These are phyloP conservation scores for Narcine bancroftii DNA, from an alignment of 2,113 vertebrate species.

Conservation along the genomic window DNA sequence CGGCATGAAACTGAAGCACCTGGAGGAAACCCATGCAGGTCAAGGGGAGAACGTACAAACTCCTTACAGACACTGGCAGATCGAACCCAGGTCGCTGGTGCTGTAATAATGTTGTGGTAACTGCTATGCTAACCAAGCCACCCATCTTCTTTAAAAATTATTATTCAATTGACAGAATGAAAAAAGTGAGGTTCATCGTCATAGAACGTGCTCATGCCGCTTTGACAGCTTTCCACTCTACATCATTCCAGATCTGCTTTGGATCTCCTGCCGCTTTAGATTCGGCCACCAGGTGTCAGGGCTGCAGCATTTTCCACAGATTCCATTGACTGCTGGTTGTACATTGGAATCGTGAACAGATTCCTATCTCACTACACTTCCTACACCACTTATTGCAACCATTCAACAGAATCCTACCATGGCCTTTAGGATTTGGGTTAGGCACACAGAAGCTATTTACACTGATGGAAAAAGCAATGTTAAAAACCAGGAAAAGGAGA, in stretches of 20 bases:
- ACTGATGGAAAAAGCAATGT: not conserved
- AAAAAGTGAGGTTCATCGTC: too few relatives aligned
- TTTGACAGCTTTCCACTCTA: not conserved
- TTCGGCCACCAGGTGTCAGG: slow-evolving; percentile 1
- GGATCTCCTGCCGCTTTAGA: not conserved
- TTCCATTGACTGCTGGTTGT: not conserved
- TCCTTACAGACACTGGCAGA: too few relatives aligned
- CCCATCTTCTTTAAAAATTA: not conserved
- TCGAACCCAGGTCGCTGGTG: too few relatives aligned
- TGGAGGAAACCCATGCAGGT: too few relatives aligned
- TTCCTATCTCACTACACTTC: not conserved
- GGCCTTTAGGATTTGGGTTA: not conserved
- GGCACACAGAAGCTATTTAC: not conserved
- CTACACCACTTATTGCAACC: not conserved
- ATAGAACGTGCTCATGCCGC: not conserved
- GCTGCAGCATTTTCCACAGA: not conserved
- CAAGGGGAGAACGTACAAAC: too few relatives aligned
- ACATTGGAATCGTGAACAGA: not conserved
- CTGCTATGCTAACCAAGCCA: too few relatives aligned
- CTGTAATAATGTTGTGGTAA: too few relatives aligned
- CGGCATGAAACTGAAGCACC: too few relatives aligned
- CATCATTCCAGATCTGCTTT: not conserved
- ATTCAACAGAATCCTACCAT: not conserved
- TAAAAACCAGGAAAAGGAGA: not conserved
- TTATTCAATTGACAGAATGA: not conserved